Evolutionary conservation across 2,888 invertebrate genomes (phyloP), one percentile per base, ranked within the genome.

Genomic region (Andrena trimmerana): DNA sequence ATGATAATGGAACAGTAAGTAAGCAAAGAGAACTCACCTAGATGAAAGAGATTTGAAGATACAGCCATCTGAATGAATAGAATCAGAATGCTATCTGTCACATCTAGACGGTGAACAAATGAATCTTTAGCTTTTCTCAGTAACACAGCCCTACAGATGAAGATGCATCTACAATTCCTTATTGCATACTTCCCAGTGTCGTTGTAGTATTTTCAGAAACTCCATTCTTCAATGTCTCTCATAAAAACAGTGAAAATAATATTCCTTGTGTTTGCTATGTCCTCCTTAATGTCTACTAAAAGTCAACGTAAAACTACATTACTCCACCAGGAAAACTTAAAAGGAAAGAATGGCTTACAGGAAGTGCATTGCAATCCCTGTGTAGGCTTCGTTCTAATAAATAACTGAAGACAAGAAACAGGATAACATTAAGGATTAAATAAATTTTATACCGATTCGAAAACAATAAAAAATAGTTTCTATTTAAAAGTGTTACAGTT

Each of bases 91-190:
- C 50, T 62, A 16, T 50, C 31, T 71, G 48, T 62, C 42, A n/a
- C 48, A 52, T 50, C 16, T 62, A 50, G 48, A n/a, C 31, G 31
- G 50, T 52, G 29, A 62, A 71, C 50, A 71, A 71, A 71, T 62
- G 71, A 71, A 52, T 62, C 24, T 33, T 33, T 10, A 70, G 48
- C 62, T 60, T 62, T 71, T 71, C 31, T 42, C 10, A 31, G 59
- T 24, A 50, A 50, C 31, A 10, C 54, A 24, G 50, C 33, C 4
- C 29, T 50, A 50, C 36, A 16, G 33, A 29, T 31, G 71, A 42
- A 33, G 31, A n/a, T 16, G 33, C 36, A 36, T 69, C 36, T 36
- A 16, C 71, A 50, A 62, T 50, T 31, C 62, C 62, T 71, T 33
- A 62, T 62, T 62, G 71, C 31, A 52, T 52, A 67, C 52, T 67